Percentiles rank a stretch among this genome's conserved stretches.
These are phyloP conservation scores for Pseudopodoces humilis DNA, from an alignment of 2,113 vertebrate species.

Conservation along the genomic window DNA sequence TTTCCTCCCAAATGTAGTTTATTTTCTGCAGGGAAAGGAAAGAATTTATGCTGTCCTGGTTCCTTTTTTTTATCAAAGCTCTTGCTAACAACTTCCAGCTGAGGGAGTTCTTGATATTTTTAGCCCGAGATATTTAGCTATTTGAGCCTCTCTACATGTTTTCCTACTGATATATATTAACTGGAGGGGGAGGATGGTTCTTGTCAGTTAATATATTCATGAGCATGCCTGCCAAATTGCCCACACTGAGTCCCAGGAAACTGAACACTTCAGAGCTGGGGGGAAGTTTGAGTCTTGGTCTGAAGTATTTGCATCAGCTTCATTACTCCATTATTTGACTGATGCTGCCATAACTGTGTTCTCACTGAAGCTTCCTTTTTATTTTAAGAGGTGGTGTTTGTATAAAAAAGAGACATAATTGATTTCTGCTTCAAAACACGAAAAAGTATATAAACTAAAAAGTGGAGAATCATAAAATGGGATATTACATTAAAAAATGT, in stretches of 20 bases:
- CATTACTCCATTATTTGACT: not conserved
- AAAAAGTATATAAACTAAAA: not conserved
- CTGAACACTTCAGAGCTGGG: not conserved
- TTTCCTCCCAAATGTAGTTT: conserved; percentile 36
- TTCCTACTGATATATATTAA: not conserved
- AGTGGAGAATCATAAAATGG: not conserved
- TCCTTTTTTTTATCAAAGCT: conserved; percentile 50
- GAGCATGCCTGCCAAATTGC: not conserved
- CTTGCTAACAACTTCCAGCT: conserved; percentile 52
- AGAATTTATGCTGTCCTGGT: conserved; percentile 32
- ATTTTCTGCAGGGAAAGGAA: conserved; percentile 42
- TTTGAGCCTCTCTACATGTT: conserved; percentile 29
- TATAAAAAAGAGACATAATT: not conserved
- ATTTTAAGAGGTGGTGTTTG: not conserved
- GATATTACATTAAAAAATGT: not conserved
- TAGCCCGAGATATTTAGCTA: conserved; percentile 27
- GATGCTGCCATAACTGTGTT: not conserved
- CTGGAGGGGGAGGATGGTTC: not conserved
- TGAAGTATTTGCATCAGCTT: not conserved
- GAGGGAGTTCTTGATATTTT: conserved; percentile 62
- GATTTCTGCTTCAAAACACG: not conserved
- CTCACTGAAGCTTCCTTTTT: not conserved
- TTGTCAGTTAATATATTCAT: conserved; percentile 8
- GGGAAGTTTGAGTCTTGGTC: not conserved
- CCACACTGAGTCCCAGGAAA: not conserved